Base-by-base conservation (phyloP, 2,888 invertebrate genomes). In the Drosophila niveifrons region DNA sequence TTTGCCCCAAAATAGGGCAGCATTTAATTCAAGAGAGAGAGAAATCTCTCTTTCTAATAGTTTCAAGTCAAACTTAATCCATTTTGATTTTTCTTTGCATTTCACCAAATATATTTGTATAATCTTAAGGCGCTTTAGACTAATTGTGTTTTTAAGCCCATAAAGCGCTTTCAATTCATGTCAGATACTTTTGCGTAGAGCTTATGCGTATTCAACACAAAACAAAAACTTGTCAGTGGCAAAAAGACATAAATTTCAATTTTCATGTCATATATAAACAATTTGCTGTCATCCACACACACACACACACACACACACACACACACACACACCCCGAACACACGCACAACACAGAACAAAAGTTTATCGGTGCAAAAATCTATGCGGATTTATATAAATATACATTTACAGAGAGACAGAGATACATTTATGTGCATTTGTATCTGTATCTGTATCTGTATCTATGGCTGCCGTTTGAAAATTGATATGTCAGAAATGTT, bases 401-500 rank as follows among this genome's bases (percentile, higher is more conserved):
- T 50, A 48, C 13, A 61, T 23, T 29, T 62, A 47, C 28, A 64
- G 34, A 58, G 62, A 52, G 62, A 52, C 58, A 17, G 43, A 17
- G 15, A 15, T 62, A 36, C 11, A 36, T n/a, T 36, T 36, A 36
- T 31, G 31, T n/a, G n/a, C n/a, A n/a, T n/a, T n/a, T n/a, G n/a
- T 2, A 3, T 31, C 3, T 36, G 36, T 36, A 36, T 36, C 11
- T 36, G 52, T 67, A 59, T 59, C 56, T 70, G 56, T 56, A 63
- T 58, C 55, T 75, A 61, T 47, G 46, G 47, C 53, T 73, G 66
- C 69, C 66, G 83, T 78, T 77, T 76, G 81, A 86, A 82, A 82
- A 82, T 89, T 81, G 85, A 89, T 83, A 89, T 82, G 82, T 88
- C 82, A 86, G 84, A 83, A 73, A 80, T 73, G 89, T 86, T 88